phyloP scores from a whole-genome alignment of 2,888 invertebrate genomes.

The Rosalia funebris region DNA sequence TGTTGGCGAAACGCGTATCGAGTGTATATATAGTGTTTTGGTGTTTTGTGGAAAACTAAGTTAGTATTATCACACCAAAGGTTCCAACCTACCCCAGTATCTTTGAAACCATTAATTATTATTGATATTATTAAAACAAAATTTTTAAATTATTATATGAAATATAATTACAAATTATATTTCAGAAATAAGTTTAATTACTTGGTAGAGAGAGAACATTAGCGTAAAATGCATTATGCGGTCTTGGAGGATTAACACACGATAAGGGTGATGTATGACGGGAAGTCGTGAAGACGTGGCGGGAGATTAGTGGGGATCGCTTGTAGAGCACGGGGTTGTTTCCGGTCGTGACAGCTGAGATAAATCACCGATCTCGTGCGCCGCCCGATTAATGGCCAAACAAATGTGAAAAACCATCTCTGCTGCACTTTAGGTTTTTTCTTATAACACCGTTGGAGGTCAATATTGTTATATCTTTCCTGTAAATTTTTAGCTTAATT shows the following conservation, averaged over 20 bases:
- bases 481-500: too few relatives aligned
- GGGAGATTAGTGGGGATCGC: slow-evolving; percentile 63
- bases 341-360: slow-evolving; percentile 63
- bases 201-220: slow-evolving; percentile 43
- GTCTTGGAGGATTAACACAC: slow-evolving; percentile 57
- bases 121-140: too few relatives aligned
- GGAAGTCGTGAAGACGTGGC: slow-evolving; percentile 64
- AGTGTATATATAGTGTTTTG: too few relatives aligned
- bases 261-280: slow-evolving; percentile 63
- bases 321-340: slow-evolving; percentile 63
- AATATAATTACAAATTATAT: too few relatives aligned
- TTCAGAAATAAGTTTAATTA: slow-evolving; percentile 51
- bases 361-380: slow-evolving; percentile 61
- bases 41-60: too few relatives aligned
- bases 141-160: too few relatives aligned
- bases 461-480: too few relatives aligned
- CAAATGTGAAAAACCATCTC: slow-evolving; percentile 65
- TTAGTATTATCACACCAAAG: too few relatives aligned
- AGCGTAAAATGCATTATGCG: slow-evolving; percentile 52
- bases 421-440: slow-evolving; percentile 58
- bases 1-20: too few relatives aligned
- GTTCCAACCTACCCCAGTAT: too few relatives aligned
- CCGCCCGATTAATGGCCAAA: slow-evolving; percentile 63
- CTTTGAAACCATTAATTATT: too few relatives aligned
- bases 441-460: too few relatives aligned